These are phyloP conservation scores for Chrysina gloriosa DNA, from an alignment of 2,888 invertebrate genomes.

Conservation along the genomic window DNA sequence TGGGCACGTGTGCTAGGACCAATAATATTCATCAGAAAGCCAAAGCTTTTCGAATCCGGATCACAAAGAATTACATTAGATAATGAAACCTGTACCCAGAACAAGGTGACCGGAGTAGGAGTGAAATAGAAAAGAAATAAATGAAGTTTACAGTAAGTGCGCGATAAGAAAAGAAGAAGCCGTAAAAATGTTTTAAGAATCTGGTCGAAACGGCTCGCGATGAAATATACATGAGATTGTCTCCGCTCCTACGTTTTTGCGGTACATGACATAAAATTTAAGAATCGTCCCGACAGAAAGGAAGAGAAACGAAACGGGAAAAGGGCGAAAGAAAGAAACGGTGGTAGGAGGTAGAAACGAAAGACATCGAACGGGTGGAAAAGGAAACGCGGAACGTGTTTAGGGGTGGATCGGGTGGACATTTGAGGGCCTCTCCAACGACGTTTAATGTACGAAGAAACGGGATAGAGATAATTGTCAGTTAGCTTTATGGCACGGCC, in stretches of 20 bases:
- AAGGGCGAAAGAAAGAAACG: not conserved
- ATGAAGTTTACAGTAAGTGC: conserved; percentile 18
- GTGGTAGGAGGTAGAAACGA: too few relatives aligned
- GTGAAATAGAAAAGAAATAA: conserved; percentile 10
- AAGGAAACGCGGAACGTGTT: not conserved
- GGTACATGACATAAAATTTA: conserved; percentile 31
- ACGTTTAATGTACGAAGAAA: conserved; percentile 45
- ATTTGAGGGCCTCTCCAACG: not conserved
- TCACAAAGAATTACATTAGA: conserved; percentile 21
- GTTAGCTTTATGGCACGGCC: conserved; percentile 54
- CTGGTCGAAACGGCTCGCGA: conserved; percentile 30
- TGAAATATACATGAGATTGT: conserved; percentile 42
- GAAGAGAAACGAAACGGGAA: not conserved
- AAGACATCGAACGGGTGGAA: not conserved
- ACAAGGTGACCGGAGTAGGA: not conserved
- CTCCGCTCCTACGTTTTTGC: conserved; percentile 21
- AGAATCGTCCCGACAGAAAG: conserved; percentile 13
- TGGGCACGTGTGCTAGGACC: not conserved
- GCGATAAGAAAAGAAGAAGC: conserved; percentile 29
- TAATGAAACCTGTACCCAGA: conserved; percentile 7
- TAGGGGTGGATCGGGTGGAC: not conserved
- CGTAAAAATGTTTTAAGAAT: conserved; percentile 35
- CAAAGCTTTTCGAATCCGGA: not conserved
- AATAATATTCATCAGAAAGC: conserved; percentile 7
- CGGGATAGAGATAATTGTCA: conserved; percentile 54